Percentiles rank a stretch among this genome's conserved stretches.
Conservation (phyloP, 1,140 invertebrate species). For the Drosophila aff. region DNA sequence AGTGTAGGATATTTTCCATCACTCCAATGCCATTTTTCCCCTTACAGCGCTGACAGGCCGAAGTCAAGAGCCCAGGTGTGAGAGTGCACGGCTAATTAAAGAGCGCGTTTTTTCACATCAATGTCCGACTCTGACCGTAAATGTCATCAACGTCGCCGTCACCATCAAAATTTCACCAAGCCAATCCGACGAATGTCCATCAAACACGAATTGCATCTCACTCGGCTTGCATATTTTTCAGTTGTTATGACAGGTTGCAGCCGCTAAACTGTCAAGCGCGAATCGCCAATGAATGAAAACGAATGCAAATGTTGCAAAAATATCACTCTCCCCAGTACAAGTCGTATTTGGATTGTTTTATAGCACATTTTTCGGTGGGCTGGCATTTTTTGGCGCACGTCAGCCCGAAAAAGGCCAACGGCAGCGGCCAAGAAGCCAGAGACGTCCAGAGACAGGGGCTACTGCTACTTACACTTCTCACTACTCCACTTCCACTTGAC, state of each 20-base stretch:
- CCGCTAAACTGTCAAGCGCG: constrained; percentile 56
- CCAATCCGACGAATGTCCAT: constrained; percentile 49
- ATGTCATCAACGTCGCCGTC: constrained; percentile 42
- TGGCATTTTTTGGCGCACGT: constrained; percentile 58
- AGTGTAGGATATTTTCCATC: constrained; percentile 25
- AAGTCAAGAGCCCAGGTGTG: constrained; percentile 20
- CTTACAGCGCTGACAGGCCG: constrained; percentile 21
- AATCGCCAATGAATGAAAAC: constrained; percentile 35
- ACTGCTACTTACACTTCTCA: constrained; percentile 50
- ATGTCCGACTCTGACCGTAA: constrained; percentile 23
- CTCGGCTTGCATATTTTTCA: constrained; percentile 2
- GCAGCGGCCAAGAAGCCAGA: constrained; percentile 36
- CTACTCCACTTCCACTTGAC: constrained; percentile 42
- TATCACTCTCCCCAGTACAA: constrained; percentile 35
- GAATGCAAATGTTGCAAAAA: constrained; percentile 53
- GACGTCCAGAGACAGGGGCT: constrained; percentile 33
- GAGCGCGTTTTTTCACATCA: constrained; percentile 42
- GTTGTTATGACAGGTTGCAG: constrained; percentile 69
- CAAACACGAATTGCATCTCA: constrained; percentile 35
- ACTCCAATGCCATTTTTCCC: constrained; percentile 22
- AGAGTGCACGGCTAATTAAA: constrained; percentile 61
- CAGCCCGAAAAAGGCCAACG: constrained; percentile 29
- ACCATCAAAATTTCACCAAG: constrained; percentile 54
- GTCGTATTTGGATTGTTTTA: constrained; percentile 63
- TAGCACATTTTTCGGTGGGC: constrained; percentile 24